Conservation (phyloP, 2,113 vertebrate species). For the Engraulis encrasicolus region DNA sequence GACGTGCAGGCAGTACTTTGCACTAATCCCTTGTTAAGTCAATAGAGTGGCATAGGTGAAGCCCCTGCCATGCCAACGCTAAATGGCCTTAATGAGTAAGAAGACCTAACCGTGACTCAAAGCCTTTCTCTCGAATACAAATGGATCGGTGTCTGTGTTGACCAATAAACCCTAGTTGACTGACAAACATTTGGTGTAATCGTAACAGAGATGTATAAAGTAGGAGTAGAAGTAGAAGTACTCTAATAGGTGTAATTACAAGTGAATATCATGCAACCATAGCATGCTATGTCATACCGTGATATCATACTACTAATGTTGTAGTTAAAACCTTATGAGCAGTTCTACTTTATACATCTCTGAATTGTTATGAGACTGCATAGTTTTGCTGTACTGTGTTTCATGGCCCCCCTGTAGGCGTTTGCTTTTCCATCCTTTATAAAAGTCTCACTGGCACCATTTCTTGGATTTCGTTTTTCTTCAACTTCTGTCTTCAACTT, state of each 20-base stretch:
- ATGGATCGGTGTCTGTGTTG: slow-evolving; percentile 18
- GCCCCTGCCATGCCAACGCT: slow-evolving; percentile 15
- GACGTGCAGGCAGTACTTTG: neutral
- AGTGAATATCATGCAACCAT: too few relatives aligned
- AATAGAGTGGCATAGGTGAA: slow-evolving; percentile 8
- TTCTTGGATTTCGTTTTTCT: too few relatives aligned
- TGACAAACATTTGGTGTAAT: slow-evolving; percentile 21
- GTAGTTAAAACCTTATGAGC: too few relatives aligned
- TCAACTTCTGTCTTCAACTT: too few relatives aligned
- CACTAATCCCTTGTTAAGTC: neutral
- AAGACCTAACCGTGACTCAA: slow-evolving; percentile 15
- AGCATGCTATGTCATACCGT: too few relatives aligned
- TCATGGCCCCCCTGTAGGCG: neutral
- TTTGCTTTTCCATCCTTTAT: slow-evolving; percentile 17
- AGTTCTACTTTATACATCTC: too few relatives aligned
- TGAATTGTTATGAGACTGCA: neutral
- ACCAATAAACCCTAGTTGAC: neutral
- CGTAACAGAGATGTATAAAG: too few relatives aligned
- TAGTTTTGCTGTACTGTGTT: slow-evolving; percentile 5
- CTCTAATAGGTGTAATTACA: too few relatives aligned
- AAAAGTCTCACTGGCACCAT: slow-evolving; percentile 26
- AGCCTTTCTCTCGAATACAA: neutral
- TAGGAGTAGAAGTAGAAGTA: too few relatives aligned
- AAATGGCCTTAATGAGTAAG: slow-evolving; percentile 26
- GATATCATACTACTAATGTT: too few relatives aligned